Conservation (phyloP, 2,888 invertebrate species). For the Rotaria macrura region DNA sequence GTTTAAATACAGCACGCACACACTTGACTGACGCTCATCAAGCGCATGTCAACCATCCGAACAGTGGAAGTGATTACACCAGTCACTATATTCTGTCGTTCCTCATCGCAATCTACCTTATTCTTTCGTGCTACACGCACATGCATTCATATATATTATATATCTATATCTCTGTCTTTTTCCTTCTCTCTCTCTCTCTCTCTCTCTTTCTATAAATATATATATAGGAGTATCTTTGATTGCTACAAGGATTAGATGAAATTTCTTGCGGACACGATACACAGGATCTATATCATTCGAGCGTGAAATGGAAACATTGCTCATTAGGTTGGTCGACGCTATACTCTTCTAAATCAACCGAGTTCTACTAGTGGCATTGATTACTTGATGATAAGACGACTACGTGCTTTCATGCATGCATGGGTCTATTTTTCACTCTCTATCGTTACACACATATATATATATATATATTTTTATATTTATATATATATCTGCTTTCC, state of each 20-base stretch:
- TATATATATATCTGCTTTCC: background rate
- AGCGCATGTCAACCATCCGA: background rate
- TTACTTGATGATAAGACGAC: constrained; percentile 11
- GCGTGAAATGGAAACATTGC: background rate
- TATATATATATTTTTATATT: too few species aligned
- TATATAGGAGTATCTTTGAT: background rate
- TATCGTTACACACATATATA: too few species aligned
- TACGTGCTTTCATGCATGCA: constrained; percentile 8
- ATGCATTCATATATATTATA: background rate
- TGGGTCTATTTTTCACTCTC: background rate
- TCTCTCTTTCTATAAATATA: too few species aligned
- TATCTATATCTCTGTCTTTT: too few species aligned
- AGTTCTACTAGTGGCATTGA: constrained; percentile 5
- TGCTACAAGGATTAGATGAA: background rate
- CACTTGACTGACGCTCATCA: background rate
- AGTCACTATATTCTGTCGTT: background rate
- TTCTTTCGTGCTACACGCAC: background rate
- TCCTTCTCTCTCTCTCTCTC: too few species aligned
- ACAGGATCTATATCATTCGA: background rate
- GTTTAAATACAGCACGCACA: background rate
- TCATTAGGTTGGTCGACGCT: background rate
- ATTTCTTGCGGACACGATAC: background rate
- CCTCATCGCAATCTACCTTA: background rate
- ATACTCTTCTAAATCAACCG: background rate
- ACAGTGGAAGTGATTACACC: background rate